Evolutionary conservation across 2,888 invertebrate genomes (phyloP).

Genomic region (Drosophila colorata): DNA sequence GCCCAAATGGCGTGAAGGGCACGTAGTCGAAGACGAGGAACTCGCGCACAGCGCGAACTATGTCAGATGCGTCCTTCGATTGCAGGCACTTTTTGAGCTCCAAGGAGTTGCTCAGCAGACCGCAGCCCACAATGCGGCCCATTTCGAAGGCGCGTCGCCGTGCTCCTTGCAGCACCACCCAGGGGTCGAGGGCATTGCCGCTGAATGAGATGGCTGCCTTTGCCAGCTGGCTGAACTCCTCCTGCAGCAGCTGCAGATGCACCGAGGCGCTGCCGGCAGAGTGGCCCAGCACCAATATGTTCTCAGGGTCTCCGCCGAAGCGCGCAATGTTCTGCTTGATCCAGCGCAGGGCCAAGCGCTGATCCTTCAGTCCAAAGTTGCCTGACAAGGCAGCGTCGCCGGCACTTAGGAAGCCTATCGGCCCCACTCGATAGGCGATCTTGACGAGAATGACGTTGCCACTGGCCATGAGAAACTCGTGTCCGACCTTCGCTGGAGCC

Average conservation of each 20-base stretch:
- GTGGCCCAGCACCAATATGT: constrained; percentile 89
- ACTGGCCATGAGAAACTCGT: constrained; percentile 87
- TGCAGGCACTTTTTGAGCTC: constrained; percentile 86
- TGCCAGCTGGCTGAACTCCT: constrained; percentile 73
- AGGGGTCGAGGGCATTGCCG: constrained; percentile 89
- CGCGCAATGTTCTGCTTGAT: constrained; percentile 83
- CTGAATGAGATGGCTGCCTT: constrained; percentile 87
- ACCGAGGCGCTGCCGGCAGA: constrained; percentile 92
- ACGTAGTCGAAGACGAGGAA: constrained; percentile 87
- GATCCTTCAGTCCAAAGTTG: constrained; percentile 58
- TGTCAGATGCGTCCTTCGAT: constrained; percentile 13
- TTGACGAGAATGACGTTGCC: constrained; percentile 89
- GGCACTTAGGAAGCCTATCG: constrained; percentile 91
- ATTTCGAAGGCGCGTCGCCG: constrained; percentile 88
- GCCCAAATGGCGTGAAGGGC: constrained; percentile 90
- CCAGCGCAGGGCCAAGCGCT: constrained; percentile 59
- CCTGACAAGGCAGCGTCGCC: constrained; percentile 88
- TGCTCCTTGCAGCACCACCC: constrained; percentile 86
- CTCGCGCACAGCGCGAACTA: constrained; percentile 29
- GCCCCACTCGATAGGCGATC: constrained; percentile 90
- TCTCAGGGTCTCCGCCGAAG: constrained; percentile 85
- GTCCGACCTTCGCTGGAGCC: constrained; percentile 85
- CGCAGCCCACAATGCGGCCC: constrained; percentile 89
- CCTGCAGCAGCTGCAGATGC: constrained; percentile 90
- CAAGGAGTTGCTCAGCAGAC: constrained; percentile 84